Conservation (phyloP, 2,888 invertebrate species). For the Tanypteryx hageni region DNA sequence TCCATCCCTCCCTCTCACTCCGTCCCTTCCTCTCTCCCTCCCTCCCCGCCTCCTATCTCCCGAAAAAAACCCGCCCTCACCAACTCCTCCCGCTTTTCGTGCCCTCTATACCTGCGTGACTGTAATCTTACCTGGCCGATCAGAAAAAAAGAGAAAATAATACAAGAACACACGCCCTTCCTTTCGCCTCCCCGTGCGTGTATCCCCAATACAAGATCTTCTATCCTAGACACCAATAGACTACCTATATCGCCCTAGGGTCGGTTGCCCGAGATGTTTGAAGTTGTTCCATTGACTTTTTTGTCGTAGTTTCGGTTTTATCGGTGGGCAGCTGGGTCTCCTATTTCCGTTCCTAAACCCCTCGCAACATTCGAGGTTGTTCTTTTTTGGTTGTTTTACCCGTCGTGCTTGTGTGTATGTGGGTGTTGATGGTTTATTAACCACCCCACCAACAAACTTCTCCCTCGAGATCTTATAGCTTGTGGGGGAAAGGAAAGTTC, state of each 20-base stretch:
- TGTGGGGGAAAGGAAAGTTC: not conserved
- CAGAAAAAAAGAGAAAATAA: not conserved
- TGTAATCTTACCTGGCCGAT: conserved; percentile 44
- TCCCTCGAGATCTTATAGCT: not conserved
- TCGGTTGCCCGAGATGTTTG: not conserved
- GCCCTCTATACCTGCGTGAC: not conserved
- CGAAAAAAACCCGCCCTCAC: not conserved
- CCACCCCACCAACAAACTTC: not conserved
- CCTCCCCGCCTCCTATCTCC: not conserved
- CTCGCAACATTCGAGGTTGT: not conserved
- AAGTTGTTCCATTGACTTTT: conserved; percentile 5
- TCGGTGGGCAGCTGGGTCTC: not conserved
- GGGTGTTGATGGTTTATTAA: not conserved
- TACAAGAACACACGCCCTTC: not conserved
- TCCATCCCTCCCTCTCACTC: not conserved
- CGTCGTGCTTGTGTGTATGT: not conserved
- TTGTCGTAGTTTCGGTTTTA: not conserved
- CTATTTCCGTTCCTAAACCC: not conserved
- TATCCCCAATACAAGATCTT: not conserved
- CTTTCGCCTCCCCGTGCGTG: not conserved
- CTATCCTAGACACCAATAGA: not conserved
- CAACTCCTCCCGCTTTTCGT: not conserved
- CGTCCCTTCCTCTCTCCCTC: not conserved
- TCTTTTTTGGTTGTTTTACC: not conserved
- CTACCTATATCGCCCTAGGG: not conserved